These are phyloP conservation scores for Parauchenoglanis ngamensis DNA, from an alignment of 2,797 vertebrate genomes.

Conservation along the genomic window DNA sequence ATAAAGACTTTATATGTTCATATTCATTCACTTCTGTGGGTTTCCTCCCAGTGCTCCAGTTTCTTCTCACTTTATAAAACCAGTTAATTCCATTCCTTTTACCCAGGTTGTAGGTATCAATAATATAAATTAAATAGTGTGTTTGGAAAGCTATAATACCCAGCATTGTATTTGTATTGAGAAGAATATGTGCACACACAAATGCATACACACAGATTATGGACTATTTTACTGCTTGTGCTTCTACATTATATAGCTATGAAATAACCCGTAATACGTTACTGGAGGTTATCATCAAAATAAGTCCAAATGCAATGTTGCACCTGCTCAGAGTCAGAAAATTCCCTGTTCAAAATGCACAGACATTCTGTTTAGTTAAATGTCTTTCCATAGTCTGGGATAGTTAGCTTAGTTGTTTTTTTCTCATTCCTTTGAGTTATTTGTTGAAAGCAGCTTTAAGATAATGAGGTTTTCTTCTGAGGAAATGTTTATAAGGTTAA, in stretches of 20 bases:
- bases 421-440: not conserved
- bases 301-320: not conserved
- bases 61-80: not conserved
- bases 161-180: not conserved
- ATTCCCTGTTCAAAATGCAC: not conserved
- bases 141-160: not conserved
- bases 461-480: not conserved
- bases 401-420: not conserved
- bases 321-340: not conserved
- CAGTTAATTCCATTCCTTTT: not conserved
- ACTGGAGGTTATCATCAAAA: not conserved
- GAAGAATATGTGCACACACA: not conserved
- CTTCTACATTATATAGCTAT: not conserved
- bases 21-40: not conserved
- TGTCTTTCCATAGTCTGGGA: not conserved
- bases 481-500: not conserved
- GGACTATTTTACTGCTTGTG: not conserved
- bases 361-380: not conserved
- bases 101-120: not conserved
- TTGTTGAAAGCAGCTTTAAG: not conserved
- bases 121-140: not conserved
- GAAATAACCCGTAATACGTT: not conserved
- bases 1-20: not conserved
- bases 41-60: not conserved
- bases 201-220: not conserved